Conservation (phyloP, 2,797 vertebrate genomes). For the Gymnoscopelus microlampas region DNA sequence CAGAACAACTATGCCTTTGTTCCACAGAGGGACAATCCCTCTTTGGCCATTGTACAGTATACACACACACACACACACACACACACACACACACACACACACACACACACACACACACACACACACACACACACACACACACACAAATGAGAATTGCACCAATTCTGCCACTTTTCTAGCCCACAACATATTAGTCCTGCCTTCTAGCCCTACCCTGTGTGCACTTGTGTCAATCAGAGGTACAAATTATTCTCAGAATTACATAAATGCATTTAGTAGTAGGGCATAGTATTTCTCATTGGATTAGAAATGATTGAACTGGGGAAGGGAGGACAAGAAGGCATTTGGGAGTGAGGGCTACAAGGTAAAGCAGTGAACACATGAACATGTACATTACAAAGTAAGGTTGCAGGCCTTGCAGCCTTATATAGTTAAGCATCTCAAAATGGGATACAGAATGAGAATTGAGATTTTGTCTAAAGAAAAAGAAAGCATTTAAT, state of each 20-base stretch:
- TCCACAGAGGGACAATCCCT: constrained; percentile 21
- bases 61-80: constrained; percentile 27
- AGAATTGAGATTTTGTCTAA: constrained; percentile 42
- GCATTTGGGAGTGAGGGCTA: constrained; percentile 13
- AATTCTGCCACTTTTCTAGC: constrained; percentile 35
- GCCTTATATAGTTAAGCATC: constrained; percentile 39
- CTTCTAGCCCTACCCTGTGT: constrained; percentile 11
- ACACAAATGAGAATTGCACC: constrained; percentile 25
- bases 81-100: constrained; percentile 27
- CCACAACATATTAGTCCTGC: constrained; percentile 16
- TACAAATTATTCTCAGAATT: not conserved
- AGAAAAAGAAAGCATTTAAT: constrained; percentile 43
- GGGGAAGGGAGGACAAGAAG: constrained; percentile 48
- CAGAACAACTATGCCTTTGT: constrained; percentile 64
- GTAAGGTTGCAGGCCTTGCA: constrained; percentile 25
- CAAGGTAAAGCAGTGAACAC: constrained; percentile 1
- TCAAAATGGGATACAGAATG: constrained; percentile 36
- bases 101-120: constrained; percentile 19
- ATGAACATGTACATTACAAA: constrained; percentile 22
- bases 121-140: constrained; percentile 18
- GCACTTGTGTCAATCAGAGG: constrained; percentile 38
- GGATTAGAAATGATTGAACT: not conserved
- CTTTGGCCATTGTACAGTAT: constrained; percentile 31
- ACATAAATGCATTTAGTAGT: constrained; percentile 25
- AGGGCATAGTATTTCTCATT: not conserved